Percentiles rank a stretch among this genome's conserved stretches.
Conservation (phyloP, 2,113 vertebrate species). For the Microcebus murinus region DNA sequence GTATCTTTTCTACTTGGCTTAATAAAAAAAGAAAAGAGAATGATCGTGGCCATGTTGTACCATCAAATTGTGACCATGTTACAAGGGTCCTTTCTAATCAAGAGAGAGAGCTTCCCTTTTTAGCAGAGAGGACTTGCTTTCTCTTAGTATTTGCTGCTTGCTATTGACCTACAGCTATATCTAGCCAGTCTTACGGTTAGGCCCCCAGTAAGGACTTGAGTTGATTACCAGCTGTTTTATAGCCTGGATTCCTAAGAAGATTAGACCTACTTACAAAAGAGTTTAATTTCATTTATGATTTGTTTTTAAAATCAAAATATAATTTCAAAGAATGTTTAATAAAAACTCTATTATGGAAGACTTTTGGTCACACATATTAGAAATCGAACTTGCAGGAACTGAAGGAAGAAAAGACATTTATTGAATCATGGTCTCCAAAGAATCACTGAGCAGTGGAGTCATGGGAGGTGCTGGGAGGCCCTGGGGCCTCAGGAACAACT, state of each 20-base stretch:
- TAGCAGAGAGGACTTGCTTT: neutral
- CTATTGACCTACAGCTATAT: neutral
- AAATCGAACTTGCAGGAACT: neutral
- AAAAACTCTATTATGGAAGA: conserved; percentile 6
- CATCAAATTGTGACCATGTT: neutral
- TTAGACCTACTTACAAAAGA: neutral
- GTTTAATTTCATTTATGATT: neutral
- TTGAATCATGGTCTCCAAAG: neutral
- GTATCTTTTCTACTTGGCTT: neutral
- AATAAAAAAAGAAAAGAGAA: neutral
- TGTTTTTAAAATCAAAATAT: conserved; percentile 15
- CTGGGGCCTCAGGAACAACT: neutral
- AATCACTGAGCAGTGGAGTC: neutral
- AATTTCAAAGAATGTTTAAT: conserved; percentile 39
- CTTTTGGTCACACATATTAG: neutral
- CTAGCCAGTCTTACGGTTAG: neutral
- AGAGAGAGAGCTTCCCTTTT: neutral
- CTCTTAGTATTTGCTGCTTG: neutral
- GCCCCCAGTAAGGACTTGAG: neutral
- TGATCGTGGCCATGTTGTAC: neutral
- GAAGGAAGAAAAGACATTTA: neutral
- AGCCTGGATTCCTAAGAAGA: neutral
- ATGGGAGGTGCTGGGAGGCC: neutral
- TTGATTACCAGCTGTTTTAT: neutral
- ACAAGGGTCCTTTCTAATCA: neutral